These are phyloP conservation scores for Philaethria dido DNA, from an alignment of 2,888 invertebrate species.

Conservation along the genomic window DNA sequence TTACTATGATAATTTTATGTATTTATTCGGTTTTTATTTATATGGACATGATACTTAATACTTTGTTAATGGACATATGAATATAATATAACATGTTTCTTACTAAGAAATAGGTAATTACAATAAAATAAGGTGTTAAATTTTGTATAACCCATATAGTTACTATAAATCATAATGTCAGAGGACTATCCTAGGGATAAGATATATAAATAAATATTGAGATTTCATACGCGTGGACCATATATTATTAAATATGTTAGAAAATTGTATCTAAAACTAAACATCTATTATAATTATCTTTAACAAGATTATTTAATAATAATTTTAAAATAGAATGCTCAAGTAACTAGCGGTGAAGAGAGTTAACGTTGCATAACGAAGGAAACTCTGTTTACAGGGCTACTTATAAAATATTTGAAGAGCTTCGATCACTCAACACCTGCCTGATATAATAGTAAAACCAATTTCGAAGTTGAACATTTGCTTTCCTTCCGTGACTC, in stretches of 20 bases:
- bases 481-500: slow-evolving; percentile 40
- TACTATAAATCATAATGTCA: too few species aligned
- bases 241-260: neutral
- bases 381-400: slow-evolving; percentile 17
- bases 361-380: slow-evolving; percentile 20
- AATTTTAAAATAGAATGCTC: slow-evolving; percentile 2
- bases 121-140: too few species aligned
- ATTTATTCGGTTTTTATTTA: neutral
- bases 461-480: slow-evolving; percentile 47
- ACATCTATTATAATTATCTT: neutral
- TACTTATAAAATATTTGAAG: slow-evolving; percentile 52
- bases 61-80: neutral
- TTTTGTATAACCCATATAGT: too few species aligned
- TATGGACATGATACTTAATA: neutral
- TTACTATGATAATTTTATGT: slow-evolving; percentile 10
- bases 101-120: too few species aligned
- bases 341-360: slow-evolving; percentile 9
- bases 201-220: too few species aligned
- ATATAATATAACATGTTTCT: too few species aligned
- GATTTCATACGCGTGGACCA: neutral
- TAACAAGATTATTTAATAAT: neutral
- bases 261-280: neutral
- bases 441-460: slow-evolving; percentile 52
- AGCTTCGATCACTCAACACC: slow-evolving; percentile 52
- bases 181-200: too few species aligned